Base-by-base conservation (phyloP, 1,140 invertebrate species). In the Kradibia gibbosae region DNA sequence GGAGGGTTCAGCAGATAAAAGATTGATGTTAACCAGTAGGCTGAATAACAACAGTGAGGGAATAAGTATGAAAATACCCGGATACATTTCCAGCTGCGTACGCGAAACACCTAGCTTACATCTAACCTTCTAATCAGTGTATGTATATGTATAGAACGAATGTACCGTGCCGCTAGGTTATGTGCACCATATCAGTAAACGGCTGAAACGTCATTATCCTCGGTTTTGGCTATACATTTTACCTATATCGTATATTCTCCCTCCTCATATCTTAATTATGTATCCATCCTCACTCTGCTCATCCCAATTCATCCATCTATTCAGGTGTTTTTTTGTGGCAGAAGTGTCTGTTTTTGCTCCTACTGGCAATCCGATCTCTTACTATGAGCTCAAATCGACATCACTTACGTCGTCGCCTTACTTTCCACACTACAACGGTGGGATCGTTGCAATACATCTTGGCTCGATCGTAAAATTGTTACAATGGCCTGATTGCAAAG, bases 121-220 rank as follows among this genome's bases (percentile, higher is more conserved):
- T 62, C 28, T 25, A 8, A 62, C 57, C 55, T 57, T 31, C 53
- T 8, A 57, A 60, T 22, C 8, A 25, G 28, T 34, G 53, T 60
- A 13, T 57, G 50, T n/a, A 50, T 36, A 39, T 31, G 39, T 76
- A 45, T 17, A 31, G 42, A 31, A 34, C 34, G 50, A 50, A 78
- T 50, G 34, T 55, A 67, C 76, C 45, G 11, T 7, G 57, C 74
- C 17, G 34, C 60, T 28, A 55, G 39, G 5, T 10, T 1, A 48
- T 50, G 31, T 15, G 42, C 39, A 11, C 25, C 11, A 25, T 50
- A 67, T 78, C 42, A 39, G 31, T 50, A 60, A 60, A 78, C 25
- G 34, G 13, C 34, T 36, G 65, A 70, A 78, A 78, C 77, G 77
- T 78, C 77, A 78, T 78, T 71, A 78, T 71, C 65, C 65, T 34